Evolutionary conservation across 2,888 invertebrate species (phyloP).

Genomic region (Acanthosoma haemorrhoidale): DNA sequence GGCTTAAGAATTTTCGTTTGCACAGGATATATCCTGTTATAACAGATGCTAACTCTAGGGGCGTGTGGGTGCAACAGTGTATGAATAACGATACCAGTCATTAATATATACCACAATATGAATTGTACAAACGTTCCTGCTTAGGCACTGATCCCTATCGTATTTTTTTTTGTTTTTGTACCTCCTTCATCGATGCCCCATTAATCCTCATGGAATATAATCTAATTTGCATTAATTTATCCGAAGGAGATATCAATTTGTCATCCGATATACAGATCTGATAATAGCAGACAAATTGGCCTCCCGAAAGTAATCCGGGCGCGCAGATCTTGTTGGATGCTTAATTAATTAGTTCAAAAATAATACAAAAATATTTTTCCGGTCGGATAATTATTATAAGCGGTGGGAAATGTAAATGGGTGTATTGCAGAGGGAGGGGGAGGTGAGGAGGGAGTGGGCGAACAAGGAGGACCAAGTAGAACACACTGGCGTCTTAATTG

Average conservation of each 20-base stretch:
- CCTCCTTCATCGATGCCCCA: not conserved
- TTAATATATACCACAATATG: too few relatives aligned
- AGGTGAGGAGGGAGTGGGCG: not conserved
- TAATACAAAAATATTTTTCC: not conserved
- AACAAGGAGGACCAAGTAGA: not conserved
- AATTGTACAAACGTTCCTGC: not conserved
- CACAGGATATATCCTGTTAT: too few relatives aligned
- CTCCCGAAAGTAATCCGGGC: not conserved
- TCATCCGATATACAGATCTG: not conserved
- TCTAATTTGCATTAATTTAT: constrained; percentile 14
- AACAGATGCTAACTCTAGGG: too few relatives aligned
- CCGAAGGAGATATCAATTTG: constrained; percentile 8
- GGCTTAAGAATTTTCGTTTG: too few relatives aligned
- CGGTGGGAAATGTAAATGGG: not conserved
- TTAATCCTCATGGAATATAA: not conserved
- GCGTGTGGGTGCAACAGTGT: too few relatives aligned
- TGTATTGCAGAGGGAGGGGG: too few relatives aligned
- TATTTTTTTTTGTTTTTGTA: not conserved
- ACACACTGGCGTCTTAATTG: not conserved
- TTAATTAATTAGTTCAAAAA: not conserved
- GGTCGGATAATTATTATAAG: not conserved
- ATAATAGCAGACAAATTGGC: not conserved
- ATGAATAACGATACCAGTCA: too few relatives aligned
- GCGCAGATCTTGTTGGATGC: not conserved
- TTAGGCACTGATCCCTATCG: not conserved